Base-by-base conservation (phyloP, 2,113 vertebrate species). In the Hoplias malabaricus region DNA sequence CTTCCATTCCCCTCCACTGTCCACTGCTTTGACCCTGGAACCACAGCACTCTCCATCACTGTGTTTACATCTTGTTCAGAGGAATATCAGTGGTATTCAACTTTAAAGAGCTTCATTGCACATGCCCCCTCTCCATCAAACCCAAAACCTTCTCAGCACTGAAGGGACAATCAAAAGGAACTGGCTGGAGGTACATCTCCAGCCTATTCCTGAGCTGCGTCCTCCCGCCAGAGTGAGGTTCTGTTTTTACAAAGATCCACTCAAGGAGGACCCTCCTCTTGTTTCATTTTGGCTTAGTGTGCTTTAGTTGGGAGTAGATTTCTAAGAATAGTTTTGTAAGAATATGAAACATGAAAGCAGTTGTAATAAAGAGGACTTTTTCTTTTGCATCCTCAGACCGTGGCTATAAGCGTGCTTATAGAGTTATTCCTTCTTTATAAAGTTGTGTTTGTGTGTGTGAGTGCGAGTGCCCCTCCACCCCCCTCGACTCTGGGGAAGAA, bases 81-180 rank as follows among this genome's bases (percentile, higher is more conserved):
- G n/a, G n/a, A n/a, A n/a, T n/a, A n/a, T n/a, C n/a, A n/a, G n/a
- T n/a, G n/a, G n/a, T n/a, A n/a, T 29, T 11, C n/a, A 34, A 19
- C 53, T 3, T 7, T 33, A 36, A 40, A n/a, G 1, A 14, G 5
- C 42, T 0, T 12, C 2, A 2, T 12, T 12, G 12, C 13, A 3
- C 46, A 1, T 11, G 1, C 8, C 21, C 1, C 48, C n/a, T 2
- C 1, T 0, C 9, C 46, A 53, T 33, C n/a, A 36, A 65, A 40
- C 7, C 57, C 14, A 33, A 19, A 13, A 19, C 14, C 57, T 3
- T 9, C 8, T 10, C 13, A 27, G 31, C n/a, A 83, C 69, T 84
- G 89, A 87, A 87, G 86, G 83, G 89, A 91, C 90, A 92, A 93
- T 90, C 90, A 90, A 84, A 80, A 80, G 77, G 84, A 78, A 80